Evolutionary conservation across 2,888 invertebrate species (phyloP), one percentile per base, ranked within the genome.

Genomic region (Lasioglossum malachurum): DNA sequence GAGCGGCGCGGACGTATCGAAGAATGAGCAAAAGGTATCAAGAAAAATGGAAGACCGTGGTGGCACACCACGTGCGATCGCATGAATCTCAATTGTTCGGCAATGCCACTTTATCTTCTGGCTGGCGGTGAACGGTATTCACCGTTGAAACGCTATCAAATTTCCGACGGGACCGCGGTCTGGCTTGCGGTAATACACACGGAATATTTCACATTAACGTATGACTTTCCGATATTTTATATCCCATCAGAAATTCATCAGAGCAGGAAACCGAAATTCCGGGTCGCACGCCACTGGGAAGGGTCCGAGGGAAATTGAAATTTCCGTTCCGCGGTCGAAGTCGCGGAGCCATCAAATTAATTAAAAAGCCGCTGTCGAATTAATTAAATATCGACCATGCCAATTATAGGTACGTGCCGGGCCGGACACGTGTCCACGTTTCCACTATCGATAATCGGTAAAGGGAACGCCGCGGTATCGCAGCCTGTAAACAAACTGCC

Each of bases 21-120:
- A 75, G 53, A 31, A 72, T 14, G 49, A 38, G 46, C 19, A 16
- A 16, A 16, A 19, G 35, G 64, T 31, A 64, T 44, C 19, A 67
- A 78, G 44, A 71, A 76, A 44, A 71, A 71, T 71, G 75, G 19
- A 76, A 73, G 80, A 69, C 16, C 64, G 77, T 46, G 27, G 77
- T 46, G 27, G 53, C 27, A 38, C 35, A 27, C 38, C 19, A 35
- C 49, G 41, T 72, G 38, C 46, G 57, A 41, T 73, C 67, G 72
- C 73, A 60, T 44, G 85, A 85, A 85, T 86, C 75, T 80, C 73
- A 80, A 85, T 85, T 80, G 85, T 76, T 85, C 60, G 73, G 71
- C 38, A 35, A 76, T 46, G 19, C 73, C 49, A 46, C 46, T 57
- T 69, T 44, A 73, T 76, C 78, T 49, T 49, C 31, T 3, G 23